Conservation (phyloP, 1,140 invertebrate species). For the Probaryconus sp. region DNA sequence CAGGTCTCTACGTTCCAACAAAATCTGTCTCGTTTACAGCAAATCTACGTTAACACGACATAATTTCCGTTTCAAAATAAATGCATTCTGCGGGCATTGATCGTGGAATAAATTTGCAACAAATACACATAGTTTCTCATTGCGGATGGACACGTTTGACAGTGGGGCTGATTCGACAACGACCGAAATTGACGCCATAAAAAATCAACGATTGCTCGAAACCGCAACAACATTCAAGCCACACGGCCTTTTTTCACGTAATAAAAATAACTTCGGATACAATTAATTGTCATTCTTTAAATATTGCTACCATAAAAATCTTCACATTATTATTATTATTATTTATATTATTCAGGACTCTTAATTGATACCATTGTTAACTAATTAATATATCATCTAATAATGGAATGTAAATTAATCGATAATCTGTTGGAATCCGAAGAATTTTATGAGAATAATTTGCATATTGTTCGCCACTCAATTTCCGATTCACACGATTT, state of each 20-base stretch:
- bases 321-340: no score
- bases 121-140: constrained; percentile 45
- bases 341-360: no score
- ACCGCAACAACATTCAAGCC: constrained; percentile 17
- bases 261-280: constrained; percentile 15
- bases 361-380: no score
- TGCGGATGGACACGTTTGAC: constrained; percentile 32
- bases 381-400: no score
- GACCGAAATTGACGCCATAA: constrained; percentile 41
- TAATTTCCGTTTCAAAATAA: constrained; percentile 57
- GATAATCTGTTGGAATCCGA: constrained; percentile 5
- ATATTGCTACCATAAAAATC: no score
- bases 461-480: constrained; percentile 22
- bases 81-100: constrained; percentile 45
- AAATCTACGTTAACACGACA: constrained; percentile 53
- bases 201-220: constrained; percentile 45
- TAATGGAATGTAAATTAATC: no score
- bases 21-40: constrained; percentile 52
- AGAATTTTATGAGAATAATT: constrained; percentile 14
- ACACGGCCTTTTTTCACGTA: constrained; percentile 8
- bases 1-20: constrained; percentile 17
- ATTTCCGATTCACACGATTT: no score
- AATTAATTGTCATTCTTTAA: constrained; percentile 43
- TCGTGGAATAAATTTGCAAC: constrained; percentile 47
- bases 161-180: constrained; percentile 52